These are phyloP conservation scores for Trididemnum miniatum DNA, from an alignment of 23 tunicate species.

Conservation along the genomic window DNA sequence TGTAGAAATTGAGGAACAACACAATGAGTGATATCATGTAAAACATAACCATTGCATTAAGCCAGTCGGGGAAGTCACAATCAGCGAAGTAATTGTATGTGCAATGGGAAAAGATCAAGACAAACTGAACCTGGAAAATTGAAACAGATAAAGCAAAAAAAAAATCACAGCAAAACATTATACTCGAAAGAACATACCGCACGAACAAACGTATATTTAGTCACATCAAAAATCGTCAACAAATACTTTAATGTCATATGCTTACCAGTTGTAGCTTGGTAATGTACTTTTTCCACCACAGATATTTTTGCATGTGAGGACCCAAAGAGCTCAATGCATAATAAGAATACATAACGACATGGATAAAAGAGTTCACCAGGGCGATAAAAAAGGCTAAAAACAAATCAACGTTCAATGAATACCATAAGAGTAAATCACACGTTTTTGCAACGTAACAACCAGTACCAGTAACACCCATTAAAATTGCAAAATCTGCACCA, in stretches of 20 bases:
- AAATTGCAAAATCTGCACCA: too few species aligned
- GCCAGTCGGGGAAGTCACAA: slow-evolving; percentile 78
- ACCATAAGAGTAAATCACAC: too few species aligned
- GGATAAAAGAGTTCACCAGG: slow-evolving; percentile 79
- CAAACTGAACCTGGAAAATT: slow-evolving; percentile 49
- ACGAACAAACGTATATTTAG: too few species aligned
- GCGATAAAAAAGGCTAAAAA: slow-evolving; percentile 80
- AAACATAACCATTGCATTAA: slow-evolving; percentile 48
- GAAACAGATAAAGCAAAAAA: too few species aligned
- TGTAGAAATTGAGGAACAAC: slow-evolving; percentile 64
- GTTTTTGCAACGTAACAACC: too few species aligned
- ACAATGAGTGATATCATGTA: slow-evolving; percentile 75
- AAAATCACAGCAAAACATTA: too few species aligned
- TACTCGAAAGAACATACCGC: too few species aligned
- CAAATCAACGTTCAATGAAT: too few species aligned
- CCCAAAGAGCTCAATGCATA: slow-evolving; percentile 69
- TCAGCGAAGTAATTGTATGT: slow-evolving; percentile 35
- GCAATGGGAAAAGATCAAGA: slow-evolving; percentile 45
- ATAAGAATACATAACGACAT: slow-evolving; percentile 72
- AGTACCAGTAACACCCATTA: too few species aligned
- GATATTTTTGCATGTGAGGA: slow-evolving; percentile 74
- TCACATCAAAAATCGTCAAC: too few species aligned
- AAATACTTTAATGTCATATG: too few species aligned
- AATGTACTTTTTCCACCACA: slow-evolving; percentile 89
- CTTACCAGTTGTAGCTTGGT: slow-evolving; percentile 58